phyloP scores from a whole-genome alignment of 1,140 invertebrate genomes.

The Tribolium madens region DNA sequence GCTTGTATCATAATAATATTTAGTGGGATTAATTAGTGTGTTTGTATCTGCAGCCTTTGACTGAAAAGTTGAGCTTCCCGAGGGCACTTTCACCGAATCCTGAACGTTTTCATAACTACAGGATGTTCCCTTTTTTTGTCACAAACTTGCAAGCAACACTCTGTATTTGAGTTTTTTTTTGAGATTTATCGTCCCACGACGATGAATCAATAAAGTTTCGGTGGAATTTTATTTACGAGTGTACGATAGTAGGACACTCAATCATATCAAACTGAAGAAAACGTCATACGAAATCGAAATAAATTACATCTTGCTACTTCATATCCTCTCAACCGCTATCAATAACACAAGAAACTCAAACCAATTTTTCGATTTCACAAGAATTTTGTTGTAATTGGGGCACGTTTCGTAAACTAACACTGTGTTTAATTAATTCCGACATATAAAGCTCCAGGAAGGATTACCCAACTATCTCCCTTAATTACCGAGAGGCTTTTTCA shows the following conservation, averaged over 20 bases:
- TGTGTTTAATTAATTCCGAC: background rate
- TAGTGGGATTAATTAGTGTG: slow-evolving; percentile 51
- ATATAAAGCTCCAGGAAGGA: background rate
- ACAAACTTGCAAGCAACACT: no score
- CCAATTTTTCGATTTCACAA: background rate
- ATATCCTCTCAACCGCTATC: slow-evolving; percentile 36
- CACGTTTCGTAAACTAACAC: background rate
- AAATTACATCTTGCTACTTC: slow-evolving; percentile 50
- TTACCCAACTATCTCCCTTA: background rate
- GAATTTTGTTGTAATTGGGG: no score
- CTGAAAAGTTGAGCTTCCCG: slow-evolving; percentile 1
- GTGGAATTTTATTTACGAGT: slow-evolving; percentile 47
- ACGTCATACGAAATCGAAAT: slow-evolving; percentile 51
- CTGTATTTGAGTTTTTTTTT: no score
- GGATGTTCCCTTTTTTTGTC: no score
- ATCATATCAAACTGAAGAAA: slow-evolving; percentile 52
- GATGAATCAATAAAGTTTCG: slow-evolving; percentile 47
- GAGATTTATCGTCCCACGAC: slow-evolving; percentile 38
- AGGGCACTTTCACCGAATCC: slow-evolving; percentile 6
- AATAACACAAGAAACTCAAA: slow-evolving; percentile 27
- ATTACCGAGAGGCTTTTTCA: background rate
- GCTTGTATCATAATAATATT: slow-evolving; percentile 46
- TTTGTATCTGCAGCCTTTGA: slow-evolving; percentile 44
- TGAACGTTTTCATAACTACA: slow-evolving; percentile 8
- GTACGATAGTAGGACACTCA: slow-evolving; percentile 45